phyloP scores from a whole-genome alignment of 2,888 invertebrate genomes.

The Clitarchus hookeri region DNA sequence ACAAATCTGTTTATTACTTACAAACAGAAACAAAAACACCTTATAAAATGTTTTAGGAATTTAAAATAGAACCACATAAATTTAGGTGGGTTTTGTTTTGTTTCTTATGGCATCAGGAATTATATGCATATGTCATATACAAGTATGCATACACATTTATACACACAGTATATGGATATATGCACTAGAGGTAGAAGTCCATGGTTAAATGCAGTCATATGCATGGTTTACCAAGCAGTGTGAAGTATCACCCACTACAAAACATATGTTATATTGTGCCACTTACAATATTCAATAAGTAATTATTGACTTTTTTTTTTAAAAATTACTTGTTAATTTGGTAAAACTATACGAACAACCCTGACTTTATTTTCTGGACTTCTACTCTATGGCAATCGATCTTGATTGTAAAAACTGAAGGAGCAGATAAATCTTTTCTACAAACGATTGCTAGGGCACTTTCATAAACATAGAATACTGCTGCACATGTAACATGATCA shows the following conservation, averaged over 20 bases:
- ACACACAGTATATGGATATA: background rate
- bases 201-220: background rate
- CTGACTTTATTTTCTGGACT: background rate
- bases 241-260: no score
- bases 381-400: background rate
- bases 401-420: background rate
- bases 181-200: background rate
- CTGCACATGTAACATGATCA: slow-evolving; percentile 8
- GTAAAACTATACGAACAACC: background rate
- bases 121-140: background rate
- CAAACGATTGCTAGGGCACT: background rate
- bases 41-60: background rate
- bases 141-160: background rate
- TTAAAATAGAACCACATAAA: background rate
- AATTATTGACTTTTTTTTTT: no score
- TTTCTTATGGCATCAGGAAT: background rate
- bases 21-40: background rate
- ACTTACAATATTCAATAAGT: no score
- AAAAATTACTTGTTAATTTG: no score
- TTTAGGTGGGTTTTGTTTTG: background rate
- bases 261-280: no score
- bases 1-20: background rate
- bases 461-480: background rate
- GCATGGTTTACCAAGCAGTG: no score
- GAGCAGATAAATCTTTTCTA: background rate